A percentile compares a stretch with the other conserved stretches of the same genome.
Conservation (phyloP, 2,888 invertebrate genomes). For the Apotomis betuletana region DNA sequence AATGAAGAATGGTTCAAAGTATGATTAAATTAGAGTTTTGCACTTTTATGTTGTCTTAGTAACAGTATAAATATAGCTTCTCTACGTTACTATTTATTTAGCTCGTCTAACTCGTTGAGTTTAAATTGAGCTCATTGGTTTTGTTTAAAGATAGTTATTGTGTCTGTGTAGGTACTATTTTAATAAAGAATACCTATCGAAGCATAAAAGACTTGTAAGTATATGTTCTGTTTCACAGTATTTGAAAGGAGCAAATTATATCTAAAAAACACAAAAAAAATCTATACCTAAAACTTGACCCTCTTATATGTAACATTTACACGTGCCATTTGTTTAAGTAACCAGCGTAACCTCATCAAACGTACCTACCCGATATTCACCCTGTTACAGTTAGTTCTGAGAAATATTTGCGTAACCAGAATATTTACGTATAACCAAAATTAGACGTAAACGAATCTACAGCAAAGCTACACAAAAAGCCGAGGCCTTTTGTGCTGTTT, state of each 20-base stretch:
- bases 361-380: too few relatives aligned
- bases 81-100: background rate
- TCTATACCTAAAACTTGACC: too few relatives aligned
- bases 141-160: background rate
- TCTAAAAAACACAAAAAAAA: too few relatives aligned
- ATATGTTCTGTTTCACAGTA: too few relatives aligned
- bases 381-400: background rate
- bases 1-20: constrained; percentile 74
- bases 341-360: background rate
- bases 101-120: background rate
- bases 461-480: constrained; percentile 16
- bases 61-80: background rate
- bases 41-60: constrained; percentile 49
- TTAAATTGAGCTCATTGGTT: background rate
- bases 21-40: constrained; percentile 71
- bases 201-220: too few relatives aligned
- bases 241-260: too few relatives aligned
- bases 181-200: too few relatives aligned
- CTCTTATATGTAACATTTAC: background rate
- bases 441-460: constrained; percentile 28
- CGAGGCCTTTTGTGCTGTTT: constrained; percentile 14
- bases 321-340: background rate
- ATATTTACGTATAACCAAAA: constrained; percentile 10
- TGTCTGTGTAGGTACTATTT: too few relatives aligned
- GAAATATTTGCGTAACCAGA: constrained; percentile 1